Percentiles rank a stretch among this genome's conserved stretches.
Evolutionary conservation across 2,888 invertebrate genomes (phyloP).

Genomic region (Drosophila tripunctata): DNA sequence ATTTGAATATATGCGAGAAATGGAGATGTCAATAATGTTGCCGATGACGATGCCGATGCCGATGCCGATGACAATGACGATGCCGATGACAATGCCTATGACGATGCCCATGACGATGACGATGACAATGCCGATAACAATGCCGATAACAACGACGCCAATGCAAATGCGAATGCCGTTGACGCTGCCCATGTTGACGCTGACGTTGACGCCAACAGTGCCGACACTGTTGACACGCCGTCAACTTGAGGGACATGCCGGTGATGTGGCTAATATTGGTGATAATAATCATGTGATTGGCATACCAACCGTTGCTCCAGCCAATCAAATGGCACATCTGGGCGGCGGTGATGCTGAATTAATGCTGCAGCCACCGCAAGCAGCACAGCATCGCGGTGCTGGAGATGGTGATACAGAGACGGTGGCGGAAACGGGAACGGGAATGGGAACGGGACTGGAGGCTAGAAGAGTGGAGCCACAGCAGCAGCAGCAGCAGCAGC

Average conservation of each 20-base stretch:
- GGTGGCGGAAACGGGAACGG: no score
- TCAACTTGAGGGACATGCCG: constrained; percentile 35
- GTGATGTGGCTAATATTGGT: constrained; percentile 35
- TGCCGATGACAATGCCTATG: not conserved
- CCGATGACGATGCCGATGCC: constrained; percentile 2
- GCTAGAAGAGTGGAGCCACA: no score
- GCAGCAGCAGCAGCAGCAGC: constrained; percentile 6
- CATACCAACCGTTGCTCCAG: constrained; percentile 17
- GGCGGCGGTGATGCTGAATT: constrained; percentile 54
- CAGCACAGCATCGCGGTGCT: constrained; percentile 25
- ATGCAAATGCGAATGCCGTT: not conserved
- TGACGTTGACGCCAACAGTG: not conserved
- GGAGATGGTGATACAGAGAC: constrained; percentile 37
- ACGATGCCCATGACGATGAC: not conserved
- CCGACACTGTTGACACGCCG: not conserved
- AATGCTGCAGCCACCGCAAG: constrained; percentile 7
- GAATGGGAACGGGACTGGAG: no score
- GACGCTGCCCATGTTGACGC: not conserved
- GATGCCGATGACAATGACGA: constrained; percentile 5
- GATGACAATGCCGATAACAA: not conserved
- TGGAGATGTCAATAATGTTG: constrained; percentile 22
- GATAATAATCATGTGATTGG: constrained; percentile 45
- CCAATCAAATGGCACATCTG: constrained; percentile 28
- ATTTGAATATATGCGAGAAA: constrained; percentile 20
- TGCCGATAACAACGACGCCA: not conserved